These are phyloP conservation scores for Drosophila meridionalis DNA, from an alignment of 2,888 invertebrate species.

Conservation along the genomic window DNA sequence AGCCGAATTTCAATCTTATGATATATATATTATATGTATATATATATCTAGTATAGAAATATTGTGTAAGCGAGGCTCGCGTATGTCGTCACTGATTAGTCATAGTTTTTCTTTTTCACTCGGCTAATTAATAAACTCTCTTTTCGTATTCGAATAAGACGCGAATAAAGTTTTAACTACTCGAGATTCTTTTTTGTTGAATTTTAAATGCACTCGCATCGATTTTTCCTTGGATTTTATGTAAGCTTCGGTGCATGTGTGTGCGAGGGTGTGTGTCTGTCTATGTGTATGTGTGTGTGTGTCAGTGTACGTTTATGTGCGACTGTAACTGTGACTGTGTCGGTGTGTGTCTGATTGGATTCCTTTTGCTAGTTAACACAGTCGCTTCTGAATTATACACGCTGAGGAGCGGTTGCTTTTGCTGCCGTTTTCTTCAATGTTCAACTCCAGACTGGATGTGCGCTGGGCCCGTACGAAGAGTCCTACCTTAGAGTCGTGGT, in stretches of 20 bases:
- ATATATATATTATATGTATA: conserved; percentile 10
- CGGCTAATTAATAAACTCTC: conserved; percentile 35
- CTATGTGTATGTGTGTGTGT: conserved; percentile 41
- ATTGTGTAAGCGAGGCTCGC: conserved; percentile 81
- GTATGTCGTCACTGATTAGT: conserved; percentile 84
- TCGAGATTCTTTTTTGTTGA: conserved; percentile 50
- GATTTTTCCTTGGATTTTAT: conserved; percentile 78
- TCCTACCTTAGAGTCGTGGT: conserved; percentile 74
- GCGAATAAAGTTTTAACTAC: conserved; percentile 22
- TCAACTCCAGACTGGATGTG: conserved; percentile 84
- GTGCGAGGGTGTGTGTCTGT: conserved; percentile 36
- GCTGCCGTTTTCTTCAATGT: conserved; percentile 84
- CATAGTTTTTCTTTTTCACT: conserved; percentile 73
- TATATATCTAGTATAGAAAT: conserved; percentile 78
- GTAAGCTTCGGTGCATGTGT: conserved; percentile 62
- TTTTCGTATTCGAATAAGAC: conserved; percentile 23
- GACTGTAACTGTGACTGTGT: conserved; percentile 44
- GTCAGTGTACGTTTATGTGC: conserved; percentile 50
- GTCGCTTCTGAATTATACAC: conserved; percentile 59
- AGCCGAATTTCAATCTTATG: conserved; percentile 26
- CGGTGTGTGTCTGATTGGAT: conserved; percentile 72
- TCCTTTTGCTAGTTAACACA: conserved; percentile 70
- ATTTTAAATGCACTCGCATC: conserved; percentile 75
- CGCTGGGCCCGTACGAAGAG: conserved; percentile 66
- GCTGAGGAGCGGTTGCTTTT: conserved; percentile 69